phyloP scores from a whole-genome alignment of 2,888 invertebrate genomes.

The Drosophila nr. fundita region DNA sequence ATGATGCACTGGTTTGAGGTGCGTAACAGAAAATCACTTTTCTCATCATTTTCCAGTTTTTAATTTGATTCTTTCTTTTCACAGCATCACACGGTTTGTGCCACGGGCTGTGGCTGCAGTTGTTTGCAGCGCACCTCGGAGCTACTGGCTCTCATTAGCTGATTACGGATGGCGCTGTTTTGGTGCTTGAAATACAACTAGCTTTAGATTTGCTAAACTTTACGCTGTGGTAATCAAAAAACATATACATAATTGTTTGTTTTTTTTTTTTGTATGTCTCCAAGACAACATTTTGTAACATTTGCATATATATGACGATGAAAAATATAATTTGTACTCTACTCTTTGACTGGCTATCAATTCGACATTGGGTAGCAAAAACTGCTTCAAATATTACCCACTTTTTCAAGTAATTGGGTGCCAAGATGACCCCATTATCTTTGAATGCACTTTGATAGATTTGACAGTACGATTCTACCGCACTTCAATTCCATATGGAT shows the following conservation, averaged over 20 bases:
- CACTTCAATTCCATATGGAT: no score
- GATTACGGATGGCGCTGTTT: slow-evolving; percentile 22
- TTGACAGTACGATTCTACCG: no score
- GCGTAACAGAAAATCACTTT: not conserved
- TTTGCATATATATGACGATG: slow-evolving; percentile 29
- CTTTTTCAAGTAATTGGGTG: not conserved
- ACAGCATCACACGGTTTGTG: slow-evolving; percentile 90
- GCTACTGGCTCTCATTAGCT: slow-evolving; percentile 73
- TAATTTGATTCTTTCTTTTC: not conserved
- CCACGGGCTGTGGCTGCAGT: slow-evolving; percentile 96
- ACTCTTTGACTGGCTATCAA: not conserved
- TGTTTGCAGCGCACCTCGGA: slow-evolving; percentile 90
- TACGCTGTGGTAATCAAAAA: slow-evolving; percentile 35
- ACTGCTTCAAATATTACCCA: not conserved
- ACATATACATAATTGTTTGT: slow-evolving; percentile 30
- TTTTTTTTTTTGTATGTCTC: slow-evolving; percentile 42
- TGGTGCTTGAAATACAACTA: slow-evolving; percentile 22
- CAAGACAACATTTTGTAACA: slow-evolving; percentile 43
- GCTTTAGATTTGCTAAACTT: slow-evolving; percentile 17
- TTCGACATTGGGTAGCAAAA: not conserved
- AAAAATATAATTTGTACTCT: slow-evolving; percentile 34
- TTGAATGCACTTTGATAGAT: not conserved
- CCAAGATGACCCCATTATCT: not conserved
- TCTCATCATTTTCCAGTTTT: not conserved
- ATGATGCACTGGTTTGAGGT: slow-evolving; percentile 92